Evolutionary conservation across 2,797 vertebrate species (phyloP).

Genomic region (Molossus molossus): DNA sequence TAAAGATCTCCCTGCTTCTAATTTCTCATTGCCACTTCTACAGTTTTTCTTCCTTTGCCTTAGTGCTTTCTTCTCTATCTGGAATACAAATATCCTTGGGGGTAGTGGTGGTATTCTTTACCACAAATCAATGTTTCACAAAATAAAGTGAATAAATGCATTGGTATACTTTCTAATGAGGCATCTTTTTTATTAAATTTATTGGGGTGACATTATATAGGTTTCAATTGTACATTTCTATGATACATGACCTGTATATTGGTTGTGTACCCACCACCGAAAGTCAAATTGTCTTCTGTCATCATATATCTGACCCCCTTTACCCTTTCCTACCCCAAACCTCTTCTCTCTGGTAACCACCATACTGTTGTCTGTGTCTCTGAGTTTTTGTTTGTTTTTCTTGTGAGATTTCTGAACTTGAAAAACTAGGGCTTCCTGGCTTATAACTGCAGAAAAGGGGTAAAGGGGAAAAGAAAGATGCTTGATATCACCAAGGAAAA

Average conservation of each 20-base stretch:
- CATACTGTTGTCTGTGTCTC: neutral
- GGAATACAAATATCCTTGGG: neutral
- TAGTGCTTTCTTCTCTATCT: neutral
- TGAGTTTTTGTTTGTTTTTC: neutral
- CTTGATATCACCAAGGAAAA: neutral
- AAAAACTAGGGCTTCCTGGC: neutral
- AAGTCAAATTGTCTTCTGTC: neutral
- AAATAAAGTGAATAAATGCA: neutral
- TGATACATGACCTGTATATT: neutral
- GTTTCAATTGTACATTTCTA: neutral
- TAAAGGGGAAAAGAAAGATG: neutral
- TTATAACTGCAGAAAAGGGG: neutral
- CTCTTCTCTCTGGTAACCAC: neutral
- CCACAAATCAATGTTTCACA: neutral
- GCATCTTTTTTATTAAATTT: neutral
- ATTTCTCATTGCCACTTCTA: constrained; percentile 19
- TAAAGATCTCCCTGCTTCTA: neutral
- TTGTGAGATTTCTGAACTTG: constrained; percentile 9
- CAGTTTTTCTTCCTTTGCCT: neutral
- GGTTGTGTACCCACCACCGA: neutral
- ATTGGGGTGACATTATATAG: neutral
- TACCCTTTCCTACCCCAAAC: neutral
- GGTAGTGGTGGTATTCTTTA: neutral
- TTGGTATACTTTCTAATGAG: neutral
- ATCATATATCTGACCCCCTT: neutral